Base-by-base conservation (phyloP, 2,797 vertebrate genomes). In the Eremophila alpestris region DNA sequence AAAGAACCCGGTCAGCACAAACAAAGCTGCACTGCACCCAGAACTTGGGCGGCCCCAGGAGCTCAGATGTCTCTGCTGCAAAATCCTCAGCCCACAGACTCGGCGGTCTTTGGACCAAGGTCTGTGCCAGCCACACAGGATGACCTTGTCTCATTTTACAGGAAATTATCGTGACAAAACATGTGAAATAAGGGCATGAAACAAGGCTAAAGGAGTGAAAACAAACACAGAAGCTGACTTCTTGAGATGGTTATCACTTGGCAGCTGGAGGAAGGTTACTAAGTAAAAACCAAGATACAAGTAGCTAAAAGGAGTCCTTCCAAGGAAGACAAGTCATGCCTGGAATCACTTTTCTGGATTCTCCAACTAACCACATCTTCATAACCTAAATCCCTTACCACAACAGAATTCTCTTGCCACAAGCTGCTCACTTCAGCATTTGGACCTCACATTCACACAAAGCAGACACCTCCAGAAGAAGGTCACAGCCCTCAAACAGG, bases 81-180 rank as follows among this genome's bases (percentile, higher is more conserved):
- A 82, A 84, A 76, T 7, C 38, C 58, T 24, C 48, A 82, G 13
- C 27, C 43, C 32, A 68, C 18, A 11, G 34, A 56, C 29, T n/a
- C 4, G 13, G 20, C 1, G 0, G 29, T 36, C 60, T 64, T 62
- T 0, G 0, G 43, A 2, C 6, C 51, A 85, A 83, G 36, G 40
- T 21, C 52, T 67, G 32, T 18, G 32, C 55, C 36, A 76, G 43
- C 27, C 64, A 27, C 38, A 21, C 63, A 76, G 20, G 13, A 34
- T 5, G 18, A 58, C 32, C n/a, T 41, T 1, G 2, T 32, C 38
- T 69, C 5, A 1, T 27, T 51, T 79, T 14, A 76, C 24, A 68
- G 22, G 80, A 89, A 87, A 76, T 0, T 18, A 7, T 34, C 21
- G 2, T 34, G n/a, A 65, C 48, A 62, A 77, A 51, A 22, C 17